Evolutionary conservation across 2,888 invertebrate species (phyloP), one percentile per base, ranked within the genome.

Genomic region (Theretra japonica): DNA sequence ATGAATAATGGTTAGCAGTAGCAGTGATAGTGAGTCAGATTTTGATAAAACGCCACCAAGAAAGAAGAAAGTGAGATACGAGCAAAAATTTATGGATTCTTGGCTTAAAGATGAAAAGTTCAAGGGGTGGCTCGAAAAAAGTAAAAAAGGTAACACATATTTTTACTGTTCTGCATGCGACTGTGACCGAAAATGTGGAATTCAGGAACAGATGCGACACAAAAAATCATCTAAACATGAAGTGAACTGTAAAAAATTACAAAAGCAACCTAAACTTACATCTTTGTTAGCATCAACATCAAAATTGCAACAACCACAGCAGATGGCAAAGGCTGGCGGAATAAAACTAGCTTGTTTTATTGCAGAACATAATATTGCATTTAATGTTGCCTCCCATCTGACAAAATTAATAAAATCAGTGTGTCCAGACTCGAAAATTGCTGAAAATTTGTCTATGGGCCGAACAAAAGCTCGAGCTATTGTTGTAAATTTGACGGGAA

Each of bases 361-460:
- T 75, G 76, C 79, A 23, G 75, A 77, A 70, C 76, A 80, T 60
- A 78, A 79, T 69, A 73, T 76, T 15, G 59, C 76, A 41, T 78
- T 80, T 76, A 77, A 75, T 59, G 53, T 78, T n/a, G 78, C 77
- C 28, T 74, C 73, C 21, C 74, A 78, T 76, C 60, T 78, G 72
- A 79, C 58, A 41, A 76, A 77, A 59, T 76, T 77, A 58, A 72
- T 77, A 60, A 6, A 41, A 15, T 19, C 75, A 25, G 75, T 76
- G 48, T 74, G 75, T 72, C 75, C 74, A 74, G 77, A 77, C 76
- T 78, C 75, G 0, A 78, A 77, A 73, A 69, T 71, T 76, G 76
- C 79, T 2, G 72, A 74, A 73, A 11, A 78, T 25, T 56, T 80
- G 28, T 75, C 76, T 7, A 33, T 33, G 28, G 5, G 28, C 28